Evolutionary conservation across 2,888 invertebrate species (phyloP), one percentile per base, ranked within the genome.

Genomic region (Eulithis testata): DNA sequence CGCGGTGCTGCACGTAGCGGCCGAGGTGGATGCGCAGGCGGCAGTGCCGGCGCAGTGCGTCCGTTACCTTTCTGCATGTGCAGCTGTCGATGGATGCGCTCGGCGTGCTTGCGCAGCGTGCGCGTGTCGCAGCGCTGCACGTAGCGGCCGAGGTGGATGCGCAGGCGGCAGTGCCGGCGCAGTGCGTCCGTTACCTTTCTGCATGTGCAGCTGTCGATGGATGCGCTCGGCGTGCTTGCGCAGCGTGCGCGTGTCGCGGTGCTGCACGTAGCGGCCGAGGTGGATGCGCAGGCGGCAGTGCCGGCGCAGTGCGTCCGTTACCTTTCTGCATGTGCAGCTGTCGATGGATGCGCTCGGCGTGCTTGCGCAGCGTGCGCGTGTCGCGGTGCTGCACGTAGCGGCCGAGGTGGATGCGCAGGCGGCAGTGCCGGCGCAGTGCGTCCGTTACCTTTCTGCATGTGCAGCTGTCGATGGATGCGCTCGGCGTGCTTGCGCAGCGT

Each of bases 241-340:
- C 74, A 97, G 90, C 60, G 95, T 96, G 83, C 96, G 95, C 81
- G 96, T 96, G 82, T 97, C 96, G 78, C 96, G 96, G 83, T 96
- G 95, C 63, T 96, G 95, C 73, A 97, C 95, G 87, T 96, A 97
- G 76, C 96, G 94, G 80, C 96, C 95, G 63, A 97, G 94, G 85
- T 97, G 97, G 71, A 95, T 94, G 69, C 96, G 95, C 76, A 95
- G 94, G 63, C 96, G 95, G 84, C 97, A 97, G 92, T 97, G 97
- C 54, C 95, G 94, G 40, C 95, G 94, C 73, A 95, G 83, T 53
- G 94, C 94, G 64, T 94, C 94, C 64, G 95, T 94, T n/a, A n/a
- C n/a, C n/a, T n/a, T n/a, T n/a, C n/a, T n/a, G n/a, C n/a, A n/a
- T n/a, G 74, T 93, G 92, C 79, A 94, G 93, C 73, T 94, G 94